Conservation (phyloP, 2,888 invertebrate genomes). For the Liodrosophila aerea region DNA sequence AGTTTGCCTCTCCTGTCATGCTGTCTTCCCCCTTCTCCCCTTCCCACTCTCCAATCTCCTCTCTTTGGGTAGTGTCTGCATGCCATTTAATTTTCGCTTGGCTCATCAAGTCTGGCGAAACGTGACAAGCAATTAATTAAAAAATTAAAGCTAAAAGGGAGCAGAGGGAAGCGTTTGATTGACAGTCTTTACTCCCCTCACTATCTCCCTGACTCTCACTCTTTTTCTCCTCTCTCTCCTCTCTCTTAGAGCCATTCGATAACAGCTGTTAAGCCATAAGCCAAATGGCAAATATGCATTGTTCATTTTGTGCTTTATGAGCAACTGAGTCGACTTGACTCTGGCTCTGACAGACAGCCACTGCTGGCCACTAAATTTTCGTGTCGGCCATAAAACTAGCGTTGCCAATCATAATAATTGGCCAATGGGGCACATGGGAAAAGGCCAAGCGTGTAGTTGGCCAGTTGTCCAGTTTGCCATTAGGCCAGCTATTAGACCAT, state of each 20-base stretch:
- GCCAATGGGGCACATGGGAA: slow-evolving; percentile 74
- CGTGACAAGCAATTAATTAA: slow-evolving; percentile 77
- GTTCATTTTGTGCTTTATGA: slow-evolving; percentile 45
- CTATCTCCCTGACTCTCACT: no score
- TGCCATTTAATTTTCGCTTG: slow-evolving; percentile 66
- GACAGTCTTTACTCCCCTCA: slow-evolving; percentile 21
- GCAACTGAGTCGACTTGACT: slow-evolving; percentile 25
- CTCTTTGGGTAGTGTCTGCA: slow-evolving; percentile 16
- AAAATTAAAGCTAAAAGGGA: slow-evolving; percentile 58
- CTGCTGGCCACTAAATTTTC: slow-evolving; percentile 42
- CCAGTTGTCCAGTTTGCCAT: slow-evolving; percentile 46
- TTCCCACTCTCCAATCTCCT: background rate
- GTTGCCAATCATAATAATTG: slow-evolving; percentile 61
- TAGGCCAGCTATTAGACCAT: slow-evolving; percentile 69
- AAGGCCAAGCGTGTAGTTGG: slow-evolving; percentile 49
- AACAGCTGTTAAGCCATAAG: slow-evolving; percentile 24
- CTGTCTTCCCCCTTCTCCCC: background rate
- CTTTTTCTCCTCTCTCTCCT: no score
- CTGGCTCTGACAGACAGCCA: slow-evolving; percentile 29
- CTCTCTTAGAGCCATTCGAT: no score
- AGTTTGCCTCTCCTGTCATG: background rate
- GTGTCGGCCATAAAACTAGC: slow-evolving; percentile 32
- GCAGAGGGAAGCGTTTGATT: slow-evolving; percentile 33
- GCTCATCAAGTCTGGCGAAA: slow-evolving; percentile 52
- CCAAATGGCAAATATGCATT: slow-evolving; percentile 38